Evolutionary conservation across 2,888 invertebrate species (phyloP).

Genomic region (Hofmannophila pseudospretella): DNA sequence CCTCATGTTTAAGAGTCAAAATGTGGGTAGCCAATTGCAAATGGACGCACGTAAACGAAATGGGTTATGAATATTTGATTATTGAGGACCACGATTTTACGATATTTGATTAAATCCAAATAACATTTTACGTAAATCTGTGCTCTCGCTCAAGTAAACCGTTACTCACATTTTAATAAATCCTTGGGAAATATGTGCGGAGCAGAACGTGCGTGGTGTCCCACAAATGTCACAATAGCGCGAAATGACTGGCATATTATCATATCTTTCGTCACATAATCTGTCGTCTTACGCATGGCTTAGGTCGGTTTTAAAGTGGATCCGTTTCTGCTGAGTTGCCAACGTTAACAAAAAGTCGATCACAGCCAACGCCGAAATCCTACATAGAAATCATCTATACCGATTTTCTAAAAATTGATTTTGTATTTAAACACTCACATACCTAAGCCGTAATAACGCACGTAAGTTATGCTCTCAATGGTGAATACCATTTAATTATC

Average conservation of each 20-base stretch:
- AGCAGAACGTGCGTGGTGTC: neutral
- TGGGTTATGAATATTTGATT: neutral
- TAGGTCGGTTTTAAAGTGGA: neutral
- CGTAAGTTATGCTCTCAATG: too few relatives aligned
- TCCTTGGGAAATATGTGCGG: neutral
- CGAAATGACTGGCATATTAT: slow-evolving; percentile 24
- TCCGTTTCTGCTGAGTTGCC: too few relatives aligned
- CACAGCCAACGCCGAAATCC: too few relatives aligned
- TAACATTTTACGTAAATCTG: neutral
- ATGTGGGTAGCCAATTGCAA: neutral
- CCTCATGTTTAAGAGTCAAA: too few relatives aligned
- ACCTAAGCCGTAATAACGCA: too few relatives aligned
- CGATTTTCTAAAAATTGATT: too few relatives aligned
- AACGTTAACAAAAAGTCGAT: too few relatives aligned
- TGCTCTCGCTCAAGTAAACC: neutral
- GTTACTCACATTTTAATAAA: neutral
- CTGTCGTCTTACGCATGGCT: slow-evolving; percentile 8
- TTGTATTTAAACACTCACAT: too few relatives aligned
- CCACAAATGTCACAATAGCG: slow-evolving; percentile 16
- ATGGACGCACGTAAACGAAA: neutral
- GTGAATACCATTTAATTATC: slow-evolving; percentile 16
- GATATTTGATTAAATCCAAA: neutral
- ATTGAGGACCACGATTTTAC: neutral
- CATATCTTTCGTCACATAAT: slow-evolving; percentile 24
- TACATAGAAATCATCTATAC: too few relatives aligned